phyloP scores from a whole-genome alignment of 1,140 invertebrate species.

The Drosophila auraria region DNA sequence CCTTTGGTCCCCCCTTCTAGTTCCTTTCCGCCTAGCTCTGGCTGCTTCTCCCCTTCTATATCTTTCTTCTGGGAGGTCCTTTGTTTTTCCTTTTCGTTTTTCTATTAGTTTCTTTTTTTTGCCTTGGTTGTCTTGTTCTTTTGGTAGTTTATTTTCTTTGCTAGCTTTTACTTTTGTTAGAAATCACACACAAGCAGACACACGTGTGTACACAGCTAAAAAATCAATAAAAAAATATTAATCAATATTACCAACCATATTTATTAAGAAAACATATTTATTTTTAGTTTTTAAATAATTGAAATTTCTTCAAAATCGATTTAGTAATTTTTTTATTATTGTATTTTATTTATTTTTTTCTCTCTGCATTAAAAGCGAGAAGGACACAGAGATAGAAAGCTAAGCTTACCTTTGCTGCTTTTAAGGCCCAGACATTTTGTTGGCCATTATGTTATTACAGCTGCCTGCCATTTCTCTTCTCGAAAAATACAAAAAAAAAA shows the following conservation, averaged over 20 bases:
- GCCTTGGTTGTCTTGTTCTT: slow-evolving; percentile 41
- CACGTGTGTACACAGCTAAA: neutral
- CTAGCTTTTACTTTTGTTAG: slow-evolving; percentile 57
- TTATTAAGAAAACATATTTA: neutral
- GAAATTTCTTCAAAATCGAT: fast-evolving
- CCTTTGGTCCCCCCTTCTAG: neutral
- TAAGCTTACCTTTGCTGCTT: slow-evolving; percentile 68
- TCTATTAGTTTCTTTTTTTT: neutral
- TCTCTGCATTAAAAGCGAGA: neutral
- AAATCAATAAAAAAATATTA: neutral
- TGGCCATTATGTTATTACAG: slow-evolving; percentile 79
- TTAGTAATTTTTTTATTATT: neutral
- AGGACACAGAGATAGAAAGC: slow-evolving; percentile 5
- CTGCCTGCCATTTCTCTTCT: slow-evolving; percentile 51
- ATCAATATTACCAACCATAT: neutral
- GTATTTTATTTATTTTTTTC: neutral
- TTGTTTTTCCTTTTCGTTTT: slow-evolving; percentile 39
- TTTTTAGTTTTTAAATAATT: neutral
- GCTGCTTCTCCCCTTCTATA: neutral
- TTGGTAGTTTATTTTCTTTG: slow-evolving; percentile 47
- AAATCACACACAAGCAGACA: slow-evolving; percentile 25
- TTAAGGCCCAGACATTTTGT: slow-evolving; percentile 64
- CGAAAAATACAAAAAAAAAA: neutral
- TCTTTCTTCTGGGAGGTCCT: slow-evolving; percentile 9
- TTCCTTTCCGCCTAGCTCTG: neutral